A percentile compares a stretch with the other conserved stretches of the same genome.
Evolutionary conservation across 2,113 vertebrate species (phyloP).

Genomic region (Machaerirhynchus nigripectus): DNA sequence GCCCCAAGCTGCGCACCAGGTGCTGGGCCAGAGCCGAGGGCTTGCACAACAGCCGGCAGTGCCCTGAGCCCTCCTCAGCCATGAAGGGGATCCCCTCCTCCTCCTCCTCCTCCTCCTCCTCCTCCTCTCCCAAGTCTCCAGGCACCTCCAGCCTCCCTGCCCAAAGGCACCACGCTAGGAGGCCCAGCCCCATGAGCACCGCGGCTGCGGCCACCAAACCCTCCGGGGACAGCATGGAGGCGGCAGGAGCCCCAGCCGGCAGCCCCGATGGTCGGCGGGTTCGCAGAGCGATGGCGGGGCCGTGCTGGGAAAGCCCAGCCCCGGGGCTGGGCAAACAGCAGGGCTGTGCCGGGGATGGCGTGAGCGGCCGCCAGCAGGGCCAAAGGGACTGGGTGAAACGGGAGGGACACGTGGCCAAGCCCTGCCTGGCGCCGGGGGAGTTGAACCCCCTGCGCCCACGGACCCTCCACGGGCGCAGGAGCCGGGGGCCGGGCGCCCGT

Average conservation of each 20-base stretch:
- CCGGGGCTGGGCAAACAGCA: not conserved
- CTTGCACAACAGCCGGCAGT: constrained; percentile 26
- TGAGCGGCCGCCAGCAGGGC: not conserved
- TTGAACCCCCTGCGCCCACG: not conserved
- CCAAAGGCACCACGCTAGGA: not conserved
- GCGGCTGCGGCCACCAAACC: not conserved
- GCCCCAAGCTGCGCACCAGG: not conserved
- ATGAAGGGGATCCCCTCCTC: constrained; percentile 4
- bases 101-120: not conserved
- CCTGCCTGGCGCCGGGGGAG: not conserved
- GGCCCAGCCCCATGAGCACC: not conserved
- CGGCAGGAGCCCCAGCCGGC: not conserved
- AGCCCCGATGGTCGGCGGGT: not conserved
- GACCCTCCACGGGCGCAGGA: fast-evolving
- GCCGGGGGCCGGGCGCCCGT: not conserved
- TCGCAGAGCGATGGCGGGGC: not conserved
- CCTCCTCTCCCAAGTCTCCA: not conserved
- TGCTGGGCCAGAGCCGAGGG: constrained; percentile 41
- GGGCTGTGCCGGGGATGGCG: not conserved
- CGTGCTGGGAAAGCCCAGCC: not conserved
- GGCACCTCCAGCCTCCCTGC: not conserved
- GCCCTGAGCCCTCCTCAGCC: not conserved
- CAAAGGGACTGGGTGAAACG: constrained; percentile 59
- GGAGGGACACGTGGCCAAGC: not conserved
- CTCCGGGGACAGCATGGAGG: not conserved